Conservation (phyloP, 2,888 invertebrate species). For the Loripinus fragilis region DNA sequence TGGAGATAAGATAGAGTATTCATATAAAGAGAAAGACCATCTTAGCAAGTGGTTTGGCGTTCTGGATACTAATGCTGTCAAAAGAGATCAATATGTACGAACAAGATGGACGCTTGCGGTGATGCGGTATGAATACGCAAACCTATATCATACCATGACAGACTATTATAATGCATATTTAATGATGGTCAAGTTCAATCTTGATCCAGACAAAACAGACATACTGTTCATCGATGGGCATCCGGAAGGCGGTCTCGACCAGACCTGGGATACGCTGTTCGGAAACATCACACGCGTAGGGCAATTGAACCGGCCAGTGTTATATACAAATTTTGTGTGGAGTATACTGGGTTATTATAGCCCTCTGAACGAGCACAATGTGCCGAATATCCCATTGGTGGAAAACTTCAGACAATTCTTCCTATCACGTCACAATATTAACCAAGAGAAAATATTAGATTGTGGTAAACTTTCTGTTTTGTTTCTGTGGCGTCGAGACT, state of each 20-base stretch:
- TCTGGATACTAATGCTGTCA: not conserved
- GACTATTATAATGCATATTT: conserved; percentile 79
- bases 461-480: conserved; percentile 75
- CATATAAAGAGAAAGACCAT: conserved; percentile 54
- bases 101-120: conserved; percentile 70
- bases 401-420: conserved; percentile 80
- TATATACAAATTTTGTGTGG: conserved; percentile 75
- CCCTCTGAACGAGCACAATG: conserved; percentile 71
- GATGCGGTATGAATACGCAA: conserved; percentile 78
- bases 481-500: conserved; percentile 81
- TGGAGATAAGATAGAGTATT: conserved; percentile 32
- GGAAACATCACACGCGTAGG: conserved; percentile 71
- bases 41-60: conserved; percentile 57
- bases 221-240: conserved; percentile 80
- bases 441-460: conserved; percentile 52
- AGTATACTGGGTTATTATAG: conserved; percentile 79
- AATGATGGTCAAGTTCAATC: conserved; percentile 65
- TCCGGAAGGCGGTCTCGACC: conserved; percentile 78
- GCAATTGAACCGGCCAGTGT: conserved; percentile 58
- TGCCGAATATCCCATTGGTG: conserved; percentile 69
- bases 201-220: conserved; percentile 65
- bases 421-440: conserved; percentile 63
- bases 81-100: not conserved
- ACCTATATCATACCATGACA: conserved; percentile 79
- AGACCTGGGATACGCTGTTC: conserved; percentile 78